A percentile compares a stretch with the other conserved stretches of the same genome.
phyloP scores from a whole-genome alignment of 2,797 vertebrate species.

The Brachyalestes nurse region DNA sequence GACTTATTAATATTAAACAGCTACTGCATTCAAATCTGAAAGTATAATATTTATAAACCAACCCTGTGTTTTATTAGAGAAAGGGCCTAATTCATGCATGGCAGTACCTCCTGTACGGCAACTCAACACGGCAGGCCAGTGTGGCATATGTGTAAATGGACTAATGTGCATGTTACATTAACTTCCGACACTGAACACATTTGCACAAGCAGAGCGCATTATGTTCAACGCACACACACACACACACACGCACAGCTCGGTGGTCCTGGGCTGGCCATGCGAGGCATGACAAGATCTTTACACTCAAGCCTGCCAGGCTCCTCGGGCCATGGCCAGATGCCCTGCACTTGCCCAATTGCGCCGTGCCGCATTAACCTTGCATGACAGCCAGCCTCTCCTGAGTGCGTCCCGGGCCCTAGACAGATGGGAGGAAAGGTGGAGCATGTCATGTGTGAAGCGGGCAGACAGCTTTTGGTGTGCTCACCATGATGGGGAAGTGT shows the following conservation, averaged over 20 bases:
- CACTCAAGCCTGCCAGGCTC: slow-evolving; percentile 69
- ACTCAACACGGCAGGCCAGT: slow-evolving; percentile 12
- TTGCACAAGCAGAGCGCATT: slow-evolving; percentile 53
- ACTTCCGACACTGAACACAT: slow-evolving; percentile 30
- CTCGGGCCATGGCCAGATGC: slow-evolving; percentile 80
- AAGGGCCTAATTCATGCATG: background rate
- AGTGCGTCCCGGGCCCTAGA: slow-evolving; percentile 54
- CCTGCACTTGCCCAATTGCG: slow-evolving; percentile 74
- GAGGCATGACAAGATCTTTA: slow-evolving; percentile 60
- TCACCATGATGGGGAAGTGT: slow-evolving; percentile 22
- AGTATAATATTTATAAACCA: too few relatives aligned
- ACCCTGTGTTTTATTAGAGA: too few relatives aligned
- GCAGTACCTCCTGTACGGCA: slow-evolving; percentile 10
- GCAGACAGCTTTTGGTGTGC: slow-evolving; percentile 28
- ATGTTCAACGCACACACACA: slow-evolving; percentile 52
- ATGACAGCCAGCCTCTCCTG: slow-evolving; percentile 71
- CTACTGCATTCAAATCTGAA: too few relatives aligned
- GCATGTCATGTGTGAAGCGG: slow-evolving; percentile 76
- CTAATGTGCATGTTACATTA: slow-evolving; percentile 35
- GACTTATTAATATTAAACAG: too few relatives aligned
- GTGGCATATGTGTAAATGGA: slow-evolving; percentile 50
- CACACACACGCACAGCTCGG: slow-evolving; percentile 25
- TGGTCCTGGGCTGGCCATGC: slow-evolving; percentile 40
- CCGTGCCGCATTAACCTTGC: slow-evolving; percentile 69
- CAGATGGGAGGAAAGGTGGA: slow-evolving; percentile 81